Evolutionary conservation across 2,888 invertebrate genomes (phyloP), one percentile per base, ranked within the genome.

Genomic region (Eudemis profundana): DNA sequence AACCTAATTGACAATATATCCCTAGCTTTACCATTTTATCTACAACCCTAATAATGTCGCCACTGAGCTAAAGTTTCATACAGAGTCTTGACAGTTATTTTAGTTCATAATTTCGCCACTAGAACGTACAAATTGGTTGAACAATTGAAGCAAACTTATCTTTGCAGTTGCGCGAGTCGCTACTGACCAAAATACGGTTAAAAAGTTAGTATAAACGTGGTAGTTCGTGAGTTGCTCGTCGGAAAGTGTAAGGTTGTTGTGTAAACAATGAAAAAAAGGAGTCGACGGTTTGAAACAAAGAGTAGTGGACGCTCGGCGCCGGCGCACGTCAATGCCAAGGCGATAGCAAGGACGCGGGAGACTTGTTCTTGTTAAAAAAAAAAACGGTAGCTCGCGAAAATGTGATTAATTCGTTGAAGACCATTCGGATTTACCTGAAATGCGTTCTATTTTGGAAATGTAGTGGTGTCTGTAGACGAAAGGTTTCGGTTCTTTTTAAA

Each of bases 261-360:
- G 81, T 79, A 85, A 83, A 85, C 81, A 79, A 84, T 78, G 84
- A 85, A 86, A 87, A 86, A 82, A 78, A 72, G 23, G 53, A 75
- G 68, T 74, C 73, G 80, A 78, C 80, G 80, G 79, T 78, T 81
- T 86, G 82, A 84, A 84, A 89, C 90, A 89, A 90, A 89, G 90
- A 84, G 79, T 84, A 78, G 84, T 79, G 78, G 81, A 81, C 78
- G 77, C 72, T 78, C 85, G 84, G 77, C 78, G 83, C 82, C 78
- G 77, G 77, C 83, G 84, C 82, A 84, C 85, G 85, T 78, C 83
- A 84, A 81, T 80, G 87, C 84, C 87, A 87, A 87, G 86, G 85
- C 85, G 68, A 82, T 67, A 75, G 84, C 89, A 89, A 89, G 90
- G 89, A 89, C 89, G 78, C 69, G 4, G n/a, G n/a, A n/a, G 74